These are phyloP conservation scores for Plectropomus leopardus DNA, from an alignment of 2,113 vertebrate species.

Conservation along the genomic window DNA sequence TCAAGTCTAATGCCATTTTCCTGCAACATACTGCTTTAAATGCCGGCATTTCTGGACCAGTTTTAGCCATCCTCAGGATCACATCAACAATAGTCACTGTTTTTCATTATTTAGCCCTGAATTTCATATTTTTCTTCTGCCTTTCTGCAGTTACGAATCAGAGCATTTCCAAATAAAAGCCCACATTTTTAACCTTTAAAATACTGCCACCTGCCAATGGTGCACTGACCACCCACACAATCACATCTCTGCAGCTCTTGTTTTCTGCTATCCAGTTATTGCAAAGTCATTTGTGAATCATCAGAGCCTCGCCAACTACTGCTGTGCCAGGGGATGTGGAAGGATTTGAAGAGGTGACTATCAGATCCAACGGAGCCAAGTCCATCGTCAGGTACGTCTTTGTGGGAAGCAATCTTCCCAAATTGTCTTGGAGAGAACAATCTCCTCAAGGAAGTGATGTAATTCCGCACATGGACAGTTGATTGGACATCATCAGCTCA, in stretches of 20 bases:
- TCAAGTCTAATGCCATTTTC: too few relatives aligned
- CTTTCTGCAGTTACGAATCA: constrained; percentile 41
- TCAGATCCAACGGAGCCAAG: constrained; percentile 16
- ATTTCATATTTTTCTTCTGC: constrained; percentile 33
- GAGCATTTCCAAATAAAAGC: constrained; percentile 57
- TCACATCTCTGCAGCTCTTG: constrained; percentile 48
- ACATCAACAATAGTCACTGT: constrained; percentile 20
- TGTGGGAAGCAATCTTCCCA: constrained; percentile 23
- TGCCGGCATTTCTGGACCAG: neutral
- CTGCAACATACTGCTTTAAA: neutral
- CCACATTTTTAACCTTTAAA: constrained; percentile 71
- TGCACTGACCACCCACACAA: constrained; percentile 53
- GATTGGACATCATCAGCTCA: neutral
- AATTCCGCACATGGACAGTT: neutral
- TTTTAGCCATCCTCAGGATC: constrained; percentile 11
- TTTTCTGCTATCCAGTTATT: constrained; percentile 55
- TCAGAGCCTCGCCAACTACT: constrained; percentile 40
- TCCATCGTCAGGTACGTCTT: constrained; percentile 15
- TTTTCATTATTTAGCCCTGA: constrained; percentile 28
- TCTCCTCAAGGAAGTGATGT: neutral
- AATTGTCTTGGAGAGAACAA: constrained; percentile 2
- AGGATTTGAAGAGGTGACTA: constrained; percentile 45
- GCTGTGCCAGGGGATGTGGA: constrained; percentile 44
- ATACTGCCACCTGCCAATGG: constrained; percentile 63
- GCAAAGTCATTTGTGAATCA: constrained; percentile 66